Evolutionary conservation across 2,113 vertebrate species (phyloP).

Genomic region (Haemorhous mexicanus): DNA sequence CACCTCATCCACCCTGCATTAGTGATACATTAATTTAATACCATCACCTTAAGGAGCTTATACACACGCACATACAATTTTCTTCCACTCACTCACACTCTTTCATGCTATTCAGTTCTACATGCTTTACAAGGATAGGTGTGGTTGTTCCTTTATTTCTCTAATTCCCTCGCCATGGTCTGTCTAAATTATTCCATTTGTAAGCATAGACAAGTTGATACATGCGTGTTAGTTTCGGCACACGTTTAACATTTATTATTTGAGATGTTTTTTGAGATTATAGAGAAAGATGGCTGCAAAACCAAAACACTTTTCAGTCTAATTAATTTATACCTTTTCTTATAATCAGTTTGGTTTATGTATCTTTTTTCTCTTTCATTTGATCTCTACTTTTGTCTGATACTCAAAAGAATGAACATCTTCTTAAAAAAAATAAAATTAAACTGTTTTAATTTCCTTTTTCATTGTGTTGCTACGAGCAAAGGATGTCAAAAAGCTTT

Average conservation of each 20-base stretch:
- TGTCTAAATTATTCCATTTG: slow-evolving; percentile 30
- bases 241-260: slow-evolving; percentile 18
- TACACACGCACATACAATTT: slow-evolving; percentile 6
- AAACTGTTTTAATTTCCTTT: neutral
- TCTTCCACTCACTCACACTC: slow-evolving; percentile 33
- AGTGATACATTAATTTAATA: slow-evolving; percentile 36
- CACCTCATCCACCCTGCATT: neutral
- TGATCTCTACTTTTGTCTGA: neutral
- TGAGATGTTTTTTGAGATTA: slow-evolving; percentile 30
- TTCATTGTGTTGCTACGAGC: neutral
- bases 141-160: slow-evolving; percentile 50
- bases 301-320: neutral
- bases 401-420: neutral
- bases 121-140: slow-evolving; percentile 12
- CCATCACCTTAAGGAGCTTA: slow-evolving; percentile 33
- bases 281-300: neutral
- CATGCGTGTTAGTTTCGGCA: neutral
- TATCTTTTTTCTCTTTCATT: neutral
- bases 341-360: slow-evolving; percentile 1
- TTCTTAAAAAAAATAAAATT: neutral
- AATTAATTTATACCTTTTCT: slow-evolving; percentile 27
- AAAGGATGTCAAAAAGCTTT: neutral
- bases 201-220: slow-evolving; percentile 18
- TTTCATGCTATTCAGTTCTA: slow-evolving; percentile 42
- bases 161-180: slow-evolving; percentile 21